Conservation (phyloP, 1,140 invertebrate species). For the Camponotus pennsylvanicus region DNA sequence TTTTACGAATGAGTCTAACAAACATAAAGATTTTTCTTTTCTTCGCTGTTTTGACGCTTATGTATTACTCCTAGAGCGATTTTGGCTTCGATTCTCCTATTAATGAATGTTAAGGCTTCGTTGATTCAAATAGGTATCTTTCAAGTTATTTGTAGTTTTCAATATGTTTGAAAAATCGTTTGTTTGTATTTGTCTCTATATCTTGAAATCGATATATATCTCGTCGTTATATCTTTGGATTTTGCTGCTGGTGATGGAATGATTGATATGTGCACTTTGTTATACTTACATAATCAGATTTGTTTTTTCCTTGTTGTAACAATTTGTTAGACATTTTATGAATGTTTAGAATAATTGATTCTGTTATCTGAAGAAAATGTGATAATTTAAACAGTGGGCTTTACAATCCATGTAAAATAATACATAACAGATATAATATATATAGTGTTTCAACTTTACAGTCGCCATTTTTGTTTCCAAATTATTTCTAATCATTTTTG, state of each 20-base stretch:
- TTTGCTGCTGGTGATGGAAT: constrained; percentile 81
- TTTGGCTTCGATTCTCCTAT: constrained; percentile 71
- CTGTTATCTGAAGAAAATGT: constrained; percentile 27
- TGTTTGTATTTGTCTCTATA: constrained; percentile 62
- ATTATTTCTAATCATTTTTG: neutral
- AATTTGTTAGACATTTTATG: constrained; percentile 62
- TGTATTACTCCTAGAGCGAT: constrained; percentile 64
- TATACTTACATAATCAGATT: constrained; percentile 64
- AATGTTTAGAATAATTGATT: constrained; percentile 75
- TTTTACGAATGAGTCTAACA: constrained; percentile 65
- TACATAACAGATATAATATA: neutral
- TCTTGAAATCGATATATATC: constrained; percentile 57
- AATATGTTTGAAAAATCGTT: constrained; percentile 52
- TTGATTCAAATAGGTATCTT: constrained; percentile 52
- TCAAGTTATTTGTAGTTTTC: constrained; percentile 41
- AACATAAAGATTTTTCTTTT: constrained; percentile 59
- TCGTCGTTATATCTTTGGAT: constrained; percentile 61
- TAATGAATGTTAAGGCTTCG: constrained; percentile 67
- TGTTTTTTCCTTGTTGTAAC: constrained; percentile 70
- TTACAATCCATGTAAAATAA: neutral
- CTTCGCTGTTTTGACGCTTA: constrained; percentile 72
- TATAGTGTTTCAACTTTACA: neutral
- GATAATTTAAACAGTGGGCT: neutral
- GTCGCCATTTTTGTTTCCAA: neutral
- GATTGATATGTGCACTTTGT: constrained; percentile 74